Evolutionary conservation across 2,888 invertebrate species (phyloP), one percentile per base, ranked within the genome.

Genomic region (Drosophila peninsularis): DNA sequence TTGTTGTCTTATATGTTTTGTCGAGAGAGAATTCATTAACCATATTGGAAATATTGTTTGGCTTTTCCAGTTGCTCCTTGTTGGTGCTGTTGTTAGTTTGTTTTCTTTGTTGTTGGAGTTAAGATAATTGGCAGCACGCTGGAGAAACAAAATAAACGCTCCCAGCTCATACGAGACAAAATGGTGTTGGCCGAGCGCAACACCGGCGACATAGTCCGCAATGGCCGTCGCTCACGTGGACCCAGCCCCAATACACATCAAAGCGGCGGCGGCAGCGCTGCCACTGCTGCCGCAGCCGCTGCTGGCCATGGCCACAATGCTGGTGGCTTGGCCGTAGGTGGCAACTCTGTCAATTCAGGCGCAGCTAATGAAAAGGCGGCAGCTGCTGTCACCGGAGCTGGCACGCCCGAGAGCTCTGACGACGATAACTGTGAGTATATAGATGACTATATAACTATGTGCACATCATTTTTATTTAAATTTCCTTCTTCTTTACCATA

Each of bases 111-210:
- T 64, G 50, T 34, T 56, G 52, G 52, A 64, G 30, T 45, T 55
- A n/a, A n/a, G 69, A 69, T 39, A 68, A 78, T 44, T 24, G 65
- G 47, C 74, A 53, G 49, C 86, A 89, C 66, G 65, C 90, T 90
- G 90, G 90, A 90, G 90, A 90, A 90, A 64, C 89, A 85, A 66
- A 90, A 91, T 76, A 90, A 91, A 75, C 91, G 91, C 53, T 90
- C 91, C 37, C 90, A 91, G 78, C 82, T 91, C 66, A 91, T 91
- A 67, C 89, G 91, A 69, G 90, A 91, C 71, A 94, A 93, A 92
- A 97, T 98, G 97, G 97, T 98, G 92, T 94, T 97, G 92, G 96
- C 97, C 36, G 97, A 98, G 92, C 95, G 97, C 93, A 97, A 96
- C 93, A 95, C 94, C 56, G 60, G 83, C 87, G 97, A 97, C 92